Evolutionary conservation across 2,888 invertebrate species (phyloP), one percentile per base, ranked within the genome.

Genomic region (Drosophila mettleri): DNA sequence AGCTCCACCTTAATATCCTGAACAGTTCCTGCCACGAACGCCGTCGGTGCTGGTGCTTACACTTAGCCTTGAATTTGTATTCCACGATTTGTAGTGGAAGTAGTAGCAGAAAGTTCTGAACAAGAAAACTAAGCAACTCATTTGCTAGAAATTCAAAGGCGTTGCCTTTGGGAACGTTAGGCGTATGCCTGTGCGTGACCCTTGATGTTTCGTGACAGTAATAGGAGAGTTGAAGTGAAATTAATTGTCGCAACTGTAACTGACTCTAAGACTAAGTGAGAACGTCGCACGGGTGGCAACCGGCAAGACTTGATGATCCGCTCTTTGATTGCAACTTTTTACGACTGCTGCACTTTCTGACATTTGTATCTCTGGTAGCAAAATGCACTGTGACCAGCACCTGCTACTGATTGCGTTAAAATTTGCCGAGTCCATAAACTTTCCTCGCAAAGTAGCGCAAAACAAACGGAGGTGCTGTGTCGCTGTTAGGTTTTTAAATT

Each of bases 141-240:
- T 74, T 80, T 78, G 80, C 78, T 73, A 82, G 78, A 80, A 75
- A 75, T 76, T 78, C 73, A 63, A 65, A 61, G 71, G 69, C 71
- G 58, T 74, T 64, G 74, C 80, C 80, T 60, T 74, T 9, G 66
- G 71, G 52, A 55, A 22, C 54, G 45, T 55, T 68, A 48, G 78
- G 46, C 20, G 39, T 22, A 16, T n/a, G 61, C 24, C 68, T 80
- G 83, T 83, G 86, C 86, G 88, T 88, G 84, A 66, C 70, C 67
- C 69, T 52, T 74, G 71, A 74, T 66, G 80, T 86, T 86, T 84
- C 81, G 79, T 86, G 86, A 79, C 81, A 74, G 63, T 85, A 81
- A 81, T 85, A 78, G 68, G 77, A 73, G 75, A 82, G 64, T 74
- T 78, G 69, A 81, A 88, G 84, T 84, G 74, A 86, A 88, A 86